Conservation (phyloP, 2,797 vertebrate genomes). For the Amblyopsis hoosieri region DNA sequence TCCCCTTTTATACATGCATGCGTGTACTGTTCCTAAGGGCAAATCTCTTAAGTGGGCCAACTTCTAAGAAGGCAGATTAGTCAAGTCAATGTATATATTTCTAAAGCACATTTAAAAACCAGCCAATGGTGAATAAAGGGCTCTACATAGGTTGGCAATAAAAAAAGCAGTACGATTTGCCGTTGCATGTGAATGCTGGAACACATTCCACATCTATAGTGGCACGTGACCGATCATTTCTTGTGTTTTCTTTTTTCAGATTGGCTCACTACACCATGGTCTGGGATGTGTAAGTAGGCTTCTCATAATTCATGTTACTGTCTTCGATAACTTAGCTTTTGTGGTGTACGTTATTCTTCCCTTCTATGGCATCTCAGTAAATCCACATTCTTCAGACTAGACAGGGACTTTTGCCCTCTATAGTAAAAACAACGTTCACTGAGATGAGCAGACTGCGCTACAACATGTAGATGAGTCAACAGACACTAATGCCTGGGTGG, state of each 20-base stretch:
- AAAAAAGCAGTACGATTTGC: background rate
- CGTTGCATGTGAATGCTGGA: background rate
- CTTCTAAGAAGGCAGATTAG: background rate
- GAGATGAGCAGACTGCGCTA: conserved; percentile 13
- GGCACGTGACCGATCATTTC: conserved; percentile 5
- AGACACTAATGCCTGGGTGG: conserved; percentile 34
- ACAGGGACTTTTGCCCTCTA: conserved; percentile 16
- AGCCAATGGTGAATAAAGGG: no score
- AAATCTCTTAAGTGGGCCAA: background rate
- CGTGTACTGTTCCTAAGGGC: conserved; percentile 1
- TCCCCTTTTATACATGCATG: conserved; percentile 3
- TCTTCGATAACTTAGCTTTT: conserved; percentile 7
- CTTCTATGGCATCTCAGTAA: conserved; percentile 3
- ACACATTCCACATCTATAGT: background rate
- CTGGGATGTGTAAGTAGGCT: conserved; percentile 95
- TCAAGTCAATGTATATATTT: no score
- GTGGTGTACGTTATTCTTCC: background rate
- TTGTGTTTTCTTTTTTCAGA: conserved; percentile 77
- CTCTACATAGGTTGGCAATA: no score
- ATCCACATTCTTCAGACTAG: conserved; percentile 10
- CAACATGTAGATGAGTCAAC: conserved; percentile 9
- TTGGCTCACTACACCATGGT: conserved; percentile 95
- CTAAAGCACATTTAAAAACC: no score
- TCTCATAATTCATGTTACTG: conserved; percentile 12
- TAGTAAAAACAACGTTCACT: conserved; percentile 17